phyloP scores from a whole-genome alignment of 2,113 vertebrate species.

The Gila orcuttii region DNA sequence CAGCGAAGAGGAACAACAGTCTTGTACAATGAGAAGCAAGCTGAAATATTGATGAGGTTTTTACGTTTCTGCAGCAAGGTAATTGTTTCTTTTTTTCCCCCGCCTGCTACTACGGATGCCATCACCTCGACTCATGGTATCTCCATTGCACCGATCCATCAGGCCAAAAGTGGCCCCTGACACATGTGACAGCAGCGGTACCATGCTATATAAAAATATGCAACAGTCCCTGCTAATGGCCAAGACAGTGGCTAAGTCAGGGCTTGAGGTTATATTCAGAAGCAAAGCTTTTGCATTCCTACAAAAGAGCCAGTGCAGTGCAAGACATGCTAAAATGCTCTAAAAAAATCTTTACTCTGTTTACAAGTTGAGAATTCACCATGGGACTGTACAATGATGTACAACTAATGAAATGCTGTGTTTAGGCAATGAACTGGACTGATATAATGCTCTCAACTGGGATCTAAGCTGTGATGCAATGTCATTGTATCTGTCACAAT shows the following conservation, averaged over 20 bases:
- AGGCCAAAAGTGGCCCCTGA: conserved; percentile 41
- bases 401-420: background rate
- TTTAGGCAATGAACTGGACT: background rate
- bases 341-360: background rate
- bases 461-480: background rate
- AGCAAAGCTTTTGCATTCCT: conserved; percentile 5
- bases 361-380: background rate
- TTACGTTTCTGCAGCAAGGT: conserved; percentile 62
- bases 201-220: conserved; percentile 35
- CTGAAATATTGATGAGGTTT: conserved; percentile 65
- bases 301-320: background rate
- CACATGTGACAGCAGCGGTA: conserved; percentile 24
- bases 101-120: conserved; percentile 54
- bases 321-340: background rate
- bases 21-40: conserved; percentile 51
- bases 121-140: conserved; percentile 52
- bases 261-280: conserved; percentile 28
- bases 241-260: conserved; percentile 25
- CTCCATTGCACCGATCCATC: conserved; percentile 45
- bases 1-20: conserved; percentile 54
- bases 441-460: background rate
- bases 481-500: too few species aligned
- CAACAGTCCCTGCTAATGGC: conserved; percentile 48
- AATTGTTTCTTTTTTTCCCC: conserved; percentile 60
- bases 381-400: background rate